Conservation (phyloP, 35 echinoderm and acorn worm species). For the Anneissia japonica region DNA sequence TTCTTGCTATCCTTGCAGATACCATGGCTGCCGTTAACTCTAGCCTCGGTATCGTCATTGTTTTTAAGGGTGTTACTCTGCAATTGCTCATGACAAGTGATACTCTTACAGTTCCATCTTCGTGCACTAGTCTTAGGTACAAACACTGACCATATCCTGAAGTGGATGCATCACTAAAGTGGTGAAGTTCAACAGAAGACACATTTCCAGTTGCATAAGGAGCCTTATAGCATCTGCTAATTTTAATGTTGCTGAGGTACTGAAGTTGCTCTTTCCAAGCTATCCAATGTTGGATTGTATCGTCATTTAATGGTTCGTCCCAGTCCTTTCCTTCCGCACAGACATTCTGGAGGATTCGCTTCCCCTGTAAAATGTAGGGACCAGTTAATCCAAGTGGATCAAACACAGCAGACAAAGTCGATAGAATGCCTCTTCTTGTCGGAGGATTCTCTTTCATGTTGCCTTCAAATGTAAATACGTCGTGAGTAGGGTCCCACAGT, state of each 20-base stretch:
- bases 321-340: conserved; percentile 14
- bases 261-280: neutral
- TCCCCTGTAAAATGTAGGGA: neutral
- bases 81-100: conserved; percentile 45
- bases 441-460: conserved; percentile 27
- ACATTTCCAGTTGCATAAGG: no score
- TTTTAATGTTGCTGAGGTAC: neutral
- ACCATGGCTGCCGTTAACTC: conserved; percentile 43
- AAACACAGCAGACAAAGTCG: conserved; percentile 21
- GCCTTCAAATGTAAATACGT: conserved; percentile 27
- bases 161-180: conserved; percentile 64
- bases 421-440: conserved; percentile 49
- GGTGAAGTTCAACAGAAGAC: conserved; percentile 48
- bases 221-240: conserved; percentile 52
- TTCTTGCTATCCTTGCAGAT: conserved; percentile 26
- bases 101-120: conserved; percentile 16
- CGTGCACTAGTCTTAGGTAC: conserved; percentile 39
- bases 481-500: conserved; percentile 26
- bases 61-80: conserved; percentile 48
- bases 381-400: neutral
- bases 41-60: conserved; percentile 46
- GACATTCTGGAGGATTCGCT: conserved; percentile 29
- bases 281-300: conserved; percentile 1
- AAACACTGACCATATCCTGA: conserved; percentile 53
- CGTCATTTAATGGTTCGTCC: conserved; percentile 26